Evolutionary conservation across 2,888 invertebrate genomes (phyloP).

Genomic region (Prosopocoilus inquinatus): DNA sequence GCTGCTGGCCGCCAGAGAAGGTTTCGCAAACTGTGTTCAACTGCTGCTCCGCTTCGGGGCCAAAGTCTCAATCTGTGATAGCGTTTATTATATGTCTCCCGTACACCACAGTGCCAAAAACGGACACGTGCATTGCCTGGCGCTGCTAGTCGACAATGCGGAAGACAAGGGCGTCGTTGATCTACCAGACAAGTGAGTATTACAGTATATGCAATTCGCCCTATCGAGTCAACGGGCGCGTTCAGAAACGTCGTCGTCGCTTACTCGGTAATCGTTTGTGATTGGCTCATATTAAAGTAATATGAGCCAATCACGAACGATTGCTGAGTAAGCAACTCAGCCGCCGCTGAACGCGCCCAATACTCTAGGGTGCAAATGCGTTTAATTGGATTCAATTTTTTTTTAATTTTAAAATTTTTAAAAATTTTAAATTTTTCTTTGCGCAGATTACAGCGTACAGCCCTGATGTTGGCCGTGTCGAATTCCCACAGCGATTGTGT

Average conservation of each 20-base stretch:
- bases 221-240: too few relatives aligned
- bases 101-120: constrained; percentile 49
- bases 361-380: too few relatives aligned
- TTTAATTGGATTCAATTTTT: too few relatives aligned
- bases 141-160: constrained; percentile 53
- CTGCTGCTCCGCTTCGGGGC: constrained; percentile 57
- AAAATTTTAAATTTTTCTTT: too few relatives aligned
- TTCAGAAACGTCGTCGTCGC: too few relatives aligned
- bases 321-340: too few relatives aligned
- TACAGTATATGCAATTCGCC: too few relatives aligned
- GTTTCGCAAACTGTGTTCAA: constrained; percentile 58
- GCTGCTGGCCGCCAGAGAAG: constrained; percentile 57
- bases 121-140: constrained; percentile 57
- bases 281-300: too few relatives aligned
- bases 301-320: too few relatives aligned
- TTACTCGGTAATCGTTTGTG: too few relatives aligned
- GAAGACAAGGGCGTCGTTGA: constrained; percentile 51
- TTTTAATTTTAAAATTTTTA: neutral
- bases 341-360: too few relatives aligned
- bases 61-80: constrained; percentile 53
- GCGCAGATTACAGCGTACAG: constrained; percentile 53
- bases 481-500: constrained; percentile 58
- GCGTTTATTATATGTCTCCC: constrained; percentile 41
- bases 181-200: constrained; percentile 47
- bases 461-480: constrained; percentile 59